Base-by-base conservation (phyloP, 2,113 vertebrate genomes). In the Uropsilus gracilis region DNA sequence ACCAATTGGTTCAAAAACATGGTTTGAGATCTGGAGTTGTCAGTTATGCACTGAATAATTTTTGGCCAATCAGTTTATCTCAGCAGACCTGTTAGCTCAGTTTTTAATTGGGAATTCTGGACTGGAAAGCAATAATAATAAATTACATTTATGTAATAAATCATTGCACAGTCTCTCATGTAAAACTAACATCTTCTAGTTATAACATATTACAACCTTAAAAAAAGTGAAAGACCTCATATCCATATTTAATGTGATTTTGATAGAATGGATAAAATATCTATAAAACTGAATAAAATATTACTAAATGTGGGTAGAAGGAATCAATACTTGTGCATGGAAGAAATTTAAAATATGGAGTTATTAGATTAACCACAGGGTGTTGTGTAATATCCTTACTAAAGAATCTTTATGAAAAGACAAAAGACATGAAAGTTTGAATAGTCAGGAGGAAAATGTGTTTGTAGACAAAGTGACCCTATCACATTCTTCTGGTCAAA, bases 31-130 rank as follows among this genome's bases (percentile, higher is more conserved):
- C 12, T 76, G 11, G 20, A 90, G 24, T 16, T 66, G 34, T 72
- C 34, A 63, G 11, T 34, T 66, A 77, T 12, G 37, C 83, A 2
- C 18, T 68, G 32, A 2, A 9, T 66, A 83, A 39, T 30, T 53
- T 92, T 91, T 91, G 53, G 9, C 26, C 85, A 84, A 69, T 89
- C 1, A 72, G 7, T 91, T 88, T 89, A 77, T 68, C 61, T n/a
- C 48, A 78, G 86, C 72, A 1, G 39, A 37, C 6, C 11, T 86
- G 12, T 84, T 84, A 53, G 7, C 18, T 86, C 61, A 61, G 69
- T 61, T 94, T 71, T 95, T 22, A 82, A 94, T 76, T 72, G 18
- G 61, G 34, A 39, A 78, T 13, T 0, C 26, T 91, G 37, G 61
- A 73, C 18, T 83, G 87, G 53, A 84, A 17, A 81, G 3, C 6